Conservation (phyloP, 2,888 invertebrate species). For the Panopea generosa region DNA sequence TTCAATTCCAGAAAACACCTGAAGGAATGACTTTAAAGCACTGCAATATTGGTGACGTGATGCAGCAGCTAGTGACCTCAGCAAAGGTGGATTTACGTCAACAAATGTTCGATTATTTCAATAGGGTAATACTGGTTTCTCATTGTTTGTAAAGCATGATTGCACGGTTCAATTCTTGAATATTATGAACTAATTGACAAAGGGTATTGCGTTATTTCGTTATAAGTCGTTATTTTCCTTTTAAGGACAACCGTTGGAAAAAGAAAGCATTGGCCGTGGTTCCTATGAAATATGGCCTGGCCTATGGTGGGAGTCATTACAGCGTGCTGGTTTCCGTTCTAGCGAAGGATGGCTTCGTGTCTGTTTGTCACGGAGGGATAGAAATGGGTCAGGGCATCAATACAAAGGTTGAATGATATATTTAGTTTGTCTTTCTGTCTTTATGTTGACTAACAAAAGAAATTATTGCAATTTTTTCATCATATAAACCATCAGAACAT, state of each 20-base stretch:
- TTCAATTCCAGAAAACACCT: conserved; percentile 57
- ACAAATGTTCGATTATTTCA: conserved; percentile 64
- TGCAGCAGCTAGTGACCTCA: conserved; percentile 72
- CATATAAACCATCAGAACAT: too few relatives aligned
- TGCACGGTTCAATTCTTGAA: too few relatives aligned
- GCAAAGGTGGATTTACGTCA: conserved; percentile 75
- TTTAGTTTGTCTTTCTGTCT: too few relatives aligned
- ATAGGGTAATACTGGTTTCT: too few relatives aligned
- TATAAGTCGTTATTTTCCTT: background rate
- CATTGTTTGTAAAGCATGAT: too few relatives aligned
- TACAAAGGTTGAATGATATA: conserved; percentile 87
- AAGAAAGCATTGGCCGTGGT: conserved; percentile 89
- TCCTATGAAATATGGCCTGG: conserved; percentile 89
- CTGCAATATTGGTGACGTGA: conserved; percentile 72
- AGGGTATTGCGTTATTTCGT: too few relatives aligned
- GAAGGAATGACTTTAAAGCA: conserved; percentile 51
- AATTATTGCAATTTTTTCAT: too few relatives aligned
- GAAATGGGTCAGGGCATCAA: too few relatives aligned
- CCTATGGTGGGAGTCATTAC: conserved; percentile 72
- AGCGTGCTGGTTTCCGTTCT: conserved; percentile 85
- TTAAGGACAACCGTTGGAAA: conserved; percentile 91
- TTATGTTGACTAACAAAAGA: too few relatives aligned
- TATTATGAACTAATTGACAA: too few relatives aligned
- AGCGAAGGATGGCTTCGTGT: conserved; percentile 86
- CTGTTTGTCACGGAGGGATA: too few relatives aligned